Conservation (phyloP, 64 coral and sea anemone genomes). For the Astreopora myriophthalma region DNA sequence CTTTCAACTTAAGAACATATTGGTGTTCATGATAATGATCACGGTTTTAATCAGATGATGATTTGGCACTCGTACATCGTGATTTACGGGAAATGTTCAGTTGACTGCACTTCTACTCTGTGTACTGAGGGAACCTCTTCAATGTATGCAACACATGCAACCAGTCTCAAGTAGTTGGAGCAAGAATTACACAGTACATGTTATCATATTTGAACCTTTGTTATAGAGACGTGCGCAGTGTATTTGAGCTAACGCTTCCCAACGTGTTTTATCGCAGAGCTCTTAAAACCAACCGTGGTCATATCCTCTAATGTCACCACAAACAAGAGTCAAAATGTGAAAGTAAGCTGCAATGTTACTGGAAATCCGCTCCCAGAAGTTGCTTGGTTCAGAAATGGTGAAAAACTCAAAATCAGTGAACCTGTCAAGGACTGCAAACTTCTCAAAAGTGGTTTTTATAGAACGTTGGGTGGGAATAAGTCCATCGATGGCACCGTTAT, state of each 20-base stretch:
- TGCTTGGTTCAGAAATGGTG: constrained; percentile 55
- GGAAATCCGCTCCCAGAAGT: constrained; percentile 65
- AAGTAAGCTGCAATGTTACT: constrained; percentile 55
- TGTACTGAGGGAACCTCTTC: too few relatives aligned
- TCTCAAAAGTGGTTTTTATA: neutral
- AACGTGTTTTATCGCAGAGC: neutral
- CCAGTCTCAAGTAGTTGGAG: too few relatives aligned
- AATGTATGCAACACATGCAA: neutral
- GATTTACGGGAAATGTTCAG: too few relatives aligned
- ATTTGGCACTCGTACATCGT: too few relatives aligned
- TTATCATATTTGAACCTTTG: neutral
- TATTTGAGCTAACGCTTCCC: neutral
- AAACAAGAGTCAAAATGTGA: neutral
- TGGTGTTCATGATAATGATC: too few relatives aligned
- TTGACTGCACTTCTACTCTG: too few relatives aligned
- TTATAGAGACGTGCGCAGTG: neutral
- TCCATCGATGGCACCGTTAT: neutral
- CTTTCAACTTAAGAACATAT: too few relatives aligned
- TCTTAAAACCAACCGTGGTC: neutral
- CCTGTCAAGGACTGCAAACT: neutral
- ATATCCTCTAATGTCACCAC: constrained; percentile 7
- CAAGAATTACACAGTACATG: too few relatives aligned
- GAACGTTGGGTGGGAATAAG: neutral
- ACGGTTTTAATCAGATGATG: too few relatives aligned
- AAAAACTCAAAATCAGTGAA: neutral